phyloP scores from a whole-genome alignment of 64 coral and sea anemone species.

The Actinia equina region DNA sequence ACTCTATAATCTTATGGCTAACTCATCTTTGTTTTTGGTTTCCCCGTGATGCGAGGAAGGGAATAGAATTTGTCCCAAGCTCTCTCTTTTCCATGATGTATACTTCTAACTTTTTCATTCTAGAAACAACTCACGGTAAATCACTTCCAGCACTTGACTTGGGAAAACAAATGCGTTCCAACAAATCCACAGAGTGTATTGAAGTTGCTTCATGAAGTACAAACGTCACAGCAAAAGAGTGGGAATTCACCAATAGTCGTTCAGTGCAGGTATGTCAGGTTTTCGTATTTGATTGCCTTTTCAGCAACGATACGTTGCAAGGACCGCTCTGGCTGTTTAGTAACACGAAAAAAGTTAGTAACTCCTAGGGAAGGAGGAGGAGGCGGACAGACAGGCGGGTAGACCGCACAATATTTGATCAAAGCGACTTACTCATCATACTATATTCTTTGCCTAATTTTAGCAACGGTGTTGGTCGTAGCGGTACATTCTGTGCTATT shows the following conservation, averaged over 20 bases:
- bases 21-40: too few species aligned
- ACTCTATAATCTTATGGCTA: too few species aligned
- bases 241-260: not conserved
- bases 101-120: not conserved
- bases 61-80: not conserved
- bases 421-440: too few species aligned
- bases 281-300: too few species aligned
- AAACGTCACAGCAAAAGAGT: not conserved
- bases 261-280: not conserved
- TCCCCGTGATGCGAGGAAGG: not conserved
- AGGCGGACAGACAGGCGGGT: too few species aligned
- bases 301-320: too few species aligned
- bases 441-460: too few species aligned
- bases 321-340: too few species aligned
- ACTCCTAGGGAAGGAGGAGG: too few species aligned
- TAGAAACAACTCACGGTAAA: not conserved
- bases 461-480: conserved; percentile 56
- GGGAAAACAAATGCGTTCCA: not conserved
- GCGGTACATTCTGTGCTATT: conserved; percentile 46
- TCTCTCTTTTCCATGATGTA: not conserved
- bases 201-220: not conserved
- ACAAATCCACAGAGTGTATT: not conserved
- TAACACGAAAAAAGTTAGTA: too few species aligned
- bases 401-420: too few species aligned
- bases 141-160: not conserved